Evolutionary conservation across 2,113 vertebrate genomes (phyloP), one percentile per base, ranked within the genome.

Genomic region (Epinephelus moara): DNA sequence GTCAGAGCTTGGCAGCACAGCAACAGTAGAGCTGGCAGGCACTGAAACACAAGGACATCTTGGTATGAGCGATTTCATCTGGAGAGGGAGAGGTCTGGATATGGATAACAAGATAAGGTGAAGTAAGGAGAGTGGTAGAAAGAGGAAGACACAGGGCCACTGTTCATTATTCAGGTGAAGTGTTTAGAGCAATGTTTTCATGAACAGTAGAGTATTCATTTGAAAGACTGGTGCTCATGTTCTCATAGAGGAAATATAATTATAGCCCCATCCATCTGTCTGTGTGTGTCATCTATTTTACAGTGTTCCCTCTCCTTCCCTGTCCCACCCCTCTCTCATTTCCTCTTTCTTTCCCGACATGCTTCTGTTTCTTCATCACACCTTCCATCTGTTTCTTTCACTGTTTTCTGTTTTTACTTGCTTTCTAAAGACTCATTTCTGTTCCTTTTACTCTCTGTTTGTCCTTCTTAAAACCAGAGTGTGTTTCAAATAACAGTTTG

Each of bases 201-300:
- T 47, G 27, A 74, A 85, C 61, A 83, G 60, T 64, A 47, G 62
- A 19, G 53, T 77, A 80, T 86, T 91, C 63, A 88, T 59, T 53
- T 66, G 59, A 33, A 40, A 53, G 25, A 53, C 50, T n/a, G 11
- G 18, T 27, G 47, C 11, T 50, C 63, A 57, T 75, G 60, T 77
- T 85, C 12, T 71, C 30, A 30, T 40, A 56, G 61, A 52, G 80
- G 61, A 79, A 81, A 77, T 76, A 57, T 78, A 59, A 78, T 72
- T 85, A 84, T 73, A 85, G 73, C 64, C 21, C 13, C 56, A 52
- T 60, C 42, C 27, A 60, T 59, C 75, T 52, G 75, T 81, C 57
- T 80, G 59, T 64, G 19, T 73, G 30, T 81, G 37, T 87, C 64
- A 82, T 79, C 47, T 70, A 6, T 80, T 55, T 75, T 61, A 66